Percentiles rank a stretch among this genome's conserved stretches.
Evolutionary conservation across 2,888 invertebrate genomes (phyloP).

Genomic region (Homarus gammarus): DNA sequence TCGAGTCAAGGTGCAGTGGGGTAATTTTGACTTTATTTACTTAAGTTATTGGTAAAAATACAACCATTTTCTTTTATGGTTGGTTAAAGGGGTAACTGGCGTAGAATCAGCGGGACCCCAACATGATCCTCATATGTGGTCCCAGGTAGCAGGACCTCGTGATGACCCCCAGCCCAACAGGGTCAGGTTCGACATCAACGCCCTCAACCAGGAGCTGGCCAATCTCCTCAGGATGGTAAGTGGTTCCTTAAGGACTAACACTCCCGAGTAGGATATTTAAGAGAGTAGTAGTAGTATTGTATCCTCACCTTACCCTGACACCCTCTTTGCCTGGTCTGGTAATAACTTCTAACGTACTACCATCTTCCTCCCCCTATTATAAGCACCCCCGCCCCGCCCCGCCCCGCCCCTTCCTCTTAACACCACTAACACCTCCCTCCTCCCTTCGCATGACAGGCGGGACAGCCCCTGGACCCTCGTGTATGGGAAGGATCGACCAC

Average conservation of each 20-base stretch:
- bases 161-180: background rate
- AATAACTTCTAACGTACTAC: too few species aligned
- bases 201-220: background rate
- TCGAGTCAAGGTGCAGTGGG: too few species aligned
- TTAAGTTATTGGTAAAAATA: too few species aligned
- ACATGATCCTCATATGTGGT: background rate
- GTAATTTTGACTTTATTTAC: too few species aligned
- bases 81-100: background rate
- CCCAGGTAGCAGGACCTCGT: background rate
- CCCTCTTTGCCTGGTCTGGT: too few species aligned
- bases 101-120: background rate
- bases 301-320: too few species aligned
- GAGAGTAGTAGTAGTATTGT: too few species aligned
- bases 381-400: too few species aligned
- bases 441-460: background rate
- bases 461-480: background rate
- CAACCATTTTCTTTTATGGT: too few species aligned
- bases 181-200: background rate
- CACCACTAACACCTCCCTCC: background rate
- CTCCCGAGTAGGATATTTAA: too few species aligned
- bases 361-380: too few species aligned
- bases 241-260: too few species aligned
- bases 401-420: background rate
- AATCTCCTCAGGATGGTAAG: background rate
- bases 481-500: background rate